Evolutionary conservation across 37 sponge, comb jelly and placozoan genomes (phyloP), one percentile per base, ranked within the genome.

Genomic region (Chondrosia reniformis): DNA sequence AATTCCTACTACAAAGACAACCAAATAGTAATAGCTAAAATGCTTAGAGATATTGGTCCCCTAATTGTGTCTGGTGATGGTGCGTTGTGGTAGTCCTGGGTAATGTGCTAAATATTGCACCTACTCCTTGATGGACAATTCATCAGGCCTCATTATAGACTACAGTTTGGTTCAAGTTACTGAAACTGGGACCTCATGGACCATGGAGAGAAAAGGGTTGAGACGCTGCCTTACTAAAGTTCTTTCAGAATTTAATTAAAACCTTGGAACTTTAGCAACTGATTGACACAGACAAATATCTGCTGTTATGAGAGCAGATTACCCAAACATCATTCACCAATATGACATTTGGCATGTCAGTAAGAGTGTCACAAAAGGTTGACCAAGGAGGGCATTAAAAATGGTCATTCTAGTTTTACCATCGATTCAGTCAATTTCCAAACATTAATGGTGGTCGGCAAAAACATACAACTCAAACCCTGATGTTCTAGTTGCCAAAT

Each of bases 291-390:
- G 7, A 25, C 27, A 8, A 25, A 61, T 24, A 9, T 2, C 33
- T 17, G 22, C 33, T 31, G 3, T 76, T 21, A 62, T 58, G 79
- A 58, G 56, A 31, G 74, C 38, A 30, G 30, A 32, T 24, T 76
- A 82, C 27, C 77, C 76, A 72, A 31, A 33, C 17, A 78, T 82
- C 40, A 74, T 79, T 19, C 83, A 82, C 32, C 83, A 82, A 37
- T 82, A n/a, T 76, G 83, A 82, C 61, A 77, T 82, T 22, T 82
- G 83, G 76, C 83, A 82, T 55, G 19, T 82, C 63, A 43, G 46
- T 21, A 82, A 82, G 44, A 61, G 22, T 28, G 27, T 82, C 19
- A 19, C 45, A 0, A 75, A 82, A 54, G 63, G 63, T 30, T 34
- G 56, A 44, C 12, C 63, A 12, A 40, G 6, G 6, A 36, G 24